Conservation (phyloP, 2,797 vertebrate species). For the Sebastes hubbsi region DNA sequence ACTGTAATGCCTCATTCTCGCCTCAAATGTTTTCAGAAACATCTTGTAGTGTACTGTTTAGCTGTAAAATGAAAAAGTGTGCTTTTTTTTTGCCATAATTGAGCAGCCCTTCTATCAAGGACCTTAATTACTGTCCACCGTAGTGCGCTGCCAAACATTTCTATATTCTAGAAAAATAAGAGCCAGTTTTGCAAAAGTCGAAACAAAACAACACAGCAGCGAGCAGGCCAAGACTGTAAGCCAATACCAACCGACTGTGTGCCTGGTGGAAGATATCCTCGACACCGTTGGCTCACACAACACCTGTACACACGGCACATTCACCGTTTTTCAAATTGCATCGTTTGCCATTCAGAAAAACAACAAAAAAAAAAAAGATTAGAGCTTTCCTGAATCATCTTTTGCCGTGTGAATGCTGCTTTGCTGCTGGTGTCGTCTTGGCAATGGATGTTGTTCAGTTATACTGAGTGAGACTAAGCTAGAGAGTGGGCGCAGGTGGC, state of each 20-base stretch:
- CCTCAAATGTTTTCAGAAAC: too few relatives aligned
- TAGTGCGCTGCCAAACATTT: not conserved
- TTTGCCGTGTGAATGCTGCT: not conserved
- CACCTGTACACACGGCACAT: conserved; percentile 21
- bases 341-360: conserved; percentile 37
- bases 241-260: conserved; percentile 15
- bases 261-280: conserved; percentile 5
- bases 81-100: too few relatives aligned
- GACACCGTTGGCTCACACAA: conserved; percentile 15
- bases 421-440: conserved; percentile 3
- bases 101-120: not conserved
- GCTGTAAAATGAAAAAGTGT: too few relatives aligned
- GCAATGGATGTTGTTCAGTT: conserved; percentile 27
- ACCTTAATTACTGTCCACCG: not conserved
- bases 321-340: conserved; percentile 5
- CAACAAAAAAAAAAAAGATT: conserved; percentile 25
- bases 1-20: too few relatives aligned
- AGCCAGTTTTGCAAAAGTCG: conserved; percentile 8
- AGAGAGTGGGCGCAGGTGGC: conserved; percentile 48
- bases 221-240: not conserved
- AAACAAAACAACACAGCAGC: conserved; percentile 9
- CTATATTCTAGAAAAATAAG: not conserved
- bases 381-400: conserved; percentile 17
- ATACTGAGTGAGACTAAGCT: conserved; percentile 9
- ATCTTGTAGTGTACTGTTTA: too few relatives aligned